Conservation (phyloP, 2,797 vertebrate species). For the Arnoldichthys spilopterus region DNA sequence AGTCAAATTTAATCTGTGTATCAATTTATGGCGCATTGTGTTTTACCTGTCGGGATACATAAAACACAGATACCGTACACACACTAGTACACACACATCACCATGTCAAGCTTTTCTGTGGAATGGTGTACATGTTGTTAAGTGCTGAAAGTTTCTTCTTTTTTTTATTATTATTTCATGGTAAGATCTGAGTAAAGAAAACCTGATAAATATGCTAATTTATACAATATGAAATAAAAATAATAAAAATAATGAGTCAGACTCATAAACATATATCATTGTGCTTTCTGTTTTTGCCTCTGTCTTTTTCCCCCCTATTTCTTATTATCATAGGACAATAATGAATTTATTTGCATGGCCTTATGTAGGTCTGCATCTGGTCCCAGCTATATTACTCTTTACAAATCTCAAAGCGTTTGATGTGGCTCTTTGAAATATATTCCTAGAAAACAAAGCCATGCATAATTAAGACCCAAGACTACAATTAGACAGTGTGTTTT, state of each 20-base stretch:
- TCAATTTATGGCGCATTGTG: slow-evolving; percentile 68
- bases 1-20: slow-evolving; percentile 77
- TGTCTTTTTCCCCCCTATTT: slow-evolving; percentile 63
- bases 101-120: slow-evolving; percentile 54
- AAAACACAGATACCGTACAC: slow-evolving; percentile 43
- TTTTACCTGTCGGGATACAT: slow-evolving; percentile 75
- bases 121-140: slow-evolving; percentile 9
- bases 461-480: slow-evolving; percentile 75
- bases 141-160: slow-evolving; percentile 33
- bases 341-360: slow-evolving; percentile 74
- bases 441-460: slow-evolving; percentile 78
- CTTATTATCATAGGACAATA: slow-evolving; percentile 78
- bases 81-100: slow-evolving; percentile 14
- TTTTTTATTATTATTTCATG: slow-evolving; percentile 37
- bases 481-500: slow-evolving; percentile 77
- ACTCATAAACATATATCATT: slow-evolving; percentile 66
- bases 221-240: slow-evolving; percentile 63
- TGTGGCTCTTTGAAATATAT: slow-evolving; percentile 72
- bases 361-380: slow-evolving; percentile 65
- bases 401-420: slow-evolving; percentile 77
- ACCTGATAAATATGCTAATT: slow-evolving; percentile 71
- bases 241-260: slow-evolving; percentile 73
- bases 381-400: slow-evolving; percentile 69
- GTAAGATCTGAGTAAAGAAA: slow-evolving; percentile 64
- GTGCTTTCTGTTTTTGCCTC: slow-evolving; percentile 70